Base-by-base conservation (phyloP, 2,888 invertebrate species). In the Leptinotarsa juncta region DNA sequence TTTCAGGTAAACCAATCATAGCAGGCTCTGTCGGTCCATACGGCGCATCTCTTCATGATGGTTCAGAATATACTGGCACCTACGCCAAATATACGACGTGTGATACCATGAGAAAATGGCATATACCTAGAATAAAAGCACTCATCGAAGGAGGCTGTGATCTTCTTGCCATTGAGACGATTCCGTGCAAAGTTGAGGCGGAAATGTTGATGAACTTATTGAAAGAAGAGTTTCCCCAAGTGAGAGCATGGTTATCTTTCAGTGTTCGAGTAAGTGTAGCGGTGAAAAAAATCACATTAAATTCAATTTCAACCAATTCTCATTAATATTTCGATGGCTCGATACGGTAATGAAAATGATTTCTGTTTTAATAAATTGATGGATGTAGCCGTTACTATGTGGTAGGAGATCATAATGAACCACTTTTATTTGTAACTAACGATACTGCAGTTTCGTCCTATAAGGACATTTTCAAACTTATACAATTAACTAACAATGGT, bases 21-120 rank as follows among this genome's bases (percentile, higher is more conserved):
- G 96, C 95, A 26, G 98, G 96, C 0, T 96, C 97, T 0, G 93
- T 97, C 76, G 98, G 98, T 0, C 96, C 98, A 0, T 98, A 96
- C 86, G 98, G 97, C 0, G 97, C 97, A 0, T 94, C 93, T 83
- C 89, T 97, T 53, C 94, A 95, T 84, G 96, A 98, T 87, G 95
- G 95, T 15, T 97, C 97, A 0, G 98, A 98, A 86, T 98, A 98
- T 86, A 93, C 93, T n/a, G 98, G 98, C 20, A 91, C 91, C 76
- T 96, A 96, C 85, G 93, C 93, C 0, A 91, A 92, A 77, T 91
- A 89, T 71, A 92, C 94, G 1, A 86, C 93, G 4, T 88, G 80
- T 87, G 90, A 91, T 62, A 85, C 89, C 23, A 92, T 98, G 86
- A 92, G 91, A 67, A 92, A 94, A 62, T 97, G 97, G 95, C 98